Percentiles rank a stretch among this genome's conserved stretches.
phyloP scores from a whole-genome alignment of 2,888 invertebrate species.

The Ormyrus thymus region DNA sequence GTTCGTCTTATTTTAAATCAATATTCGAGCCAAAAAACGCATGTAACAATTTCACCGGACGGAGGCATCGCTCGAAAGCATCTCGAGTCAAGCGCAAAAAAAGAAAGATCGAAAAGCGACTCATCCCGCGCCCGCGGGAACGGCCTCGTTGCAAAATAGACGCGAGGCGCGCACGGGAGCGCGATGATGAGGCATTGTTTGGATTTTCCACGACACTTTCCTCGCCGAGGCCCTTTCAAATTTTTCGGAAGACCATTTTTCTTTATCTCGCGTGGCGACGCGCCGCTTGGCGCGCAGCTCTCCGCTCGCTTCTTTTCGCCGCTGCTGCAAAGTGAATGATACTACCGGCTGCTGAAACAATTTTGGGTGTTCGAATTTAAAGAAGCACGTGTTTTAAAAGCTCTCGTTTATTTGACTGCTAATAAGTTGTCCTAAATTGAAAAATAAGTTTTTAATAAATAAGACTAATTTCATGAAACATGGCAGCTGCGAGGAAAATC shows the following conservation, averaged over 20 bases:
- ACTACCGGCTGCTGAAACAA: too few species aligned
- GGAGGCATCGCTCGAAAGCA: conserved; percentile 27
- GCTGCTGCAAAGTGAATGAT: too few species aligned
- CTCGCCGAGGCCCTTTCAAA: conserved; percentile 15
- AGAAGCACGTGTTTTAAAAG: too few species aligned
- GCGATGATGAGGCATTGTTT: conserved; percentile 50
- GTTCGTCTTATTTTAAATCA: too few species aligned
- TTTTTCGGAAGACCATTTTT: conserved; percentile 31
- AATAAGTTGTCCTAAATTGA: too few species aligned
- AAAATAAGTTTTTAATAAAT: too few species aligned
- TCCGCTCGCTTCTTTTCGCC: background rate
- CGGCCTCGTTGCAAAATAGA: conserved; percentile 46
- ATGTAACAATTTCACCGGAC: conserved; percentile 26
- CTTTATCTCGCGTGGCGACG: background rate
- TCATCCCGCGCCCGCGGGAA: conserved; percentile 27
- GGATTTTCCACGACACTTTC: conserved; percentile 47
- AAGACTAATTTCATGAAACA: too few species aligned
- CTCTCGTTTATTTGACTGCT: too few species aligned
- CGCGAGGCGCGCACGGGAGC: conserved; percentile 19
- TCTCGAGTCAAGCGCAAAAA: conserved; percentile 22
- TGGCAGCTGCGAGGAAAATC: too few species aligned
- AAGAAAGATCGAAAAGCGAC: conserved; percentile 5
- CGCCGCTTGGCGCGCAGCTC: background rate
- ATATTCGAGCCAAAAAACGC: background rate
- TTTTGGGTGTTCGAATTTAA: too few species aligned